A percentile compares a stretch with the other conserved stretches of the same genome.
These are phyloP conservation scores for Columba guinea DNA, from an alignment of 2,797 vertebrate species.

Conservation along the genomic window DNA sequence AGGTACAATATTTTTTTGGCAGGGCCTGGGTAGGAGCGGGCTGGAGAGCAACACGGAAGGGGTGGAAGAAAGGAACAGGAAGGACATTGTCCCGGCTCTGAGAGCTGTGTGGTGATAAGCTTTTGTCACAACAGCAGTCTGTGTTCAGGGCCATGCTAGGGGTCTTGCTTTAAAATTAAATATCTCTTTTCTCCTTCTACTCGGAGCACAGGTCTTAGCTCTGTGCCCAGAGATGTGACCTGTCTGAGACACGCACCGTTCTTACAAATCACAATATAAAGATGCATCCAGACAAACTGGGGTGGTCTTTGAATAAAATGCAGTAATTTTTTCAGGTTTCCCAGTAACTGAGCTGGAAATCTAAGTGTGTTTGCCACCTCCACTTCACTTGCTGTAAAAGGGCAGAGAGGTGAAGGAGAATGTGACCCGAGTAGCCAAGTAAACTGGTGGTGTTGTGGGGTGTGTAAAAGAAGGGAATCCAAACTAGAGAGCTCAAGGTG, in stretches of 20 bases:
- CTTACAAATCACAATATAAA: not conserved
- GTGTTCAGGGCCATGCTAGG: not conserved
- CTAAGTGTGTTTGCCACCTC: not conserved
- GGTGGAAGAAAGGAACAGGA: slow-evolving; percentile 21
- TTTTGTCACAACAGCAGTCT: not conserved
- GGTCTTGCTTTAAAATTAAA: not conserved
- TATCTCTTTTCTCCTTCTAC: not conserved
- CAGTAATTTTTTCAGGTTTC: not conserved
- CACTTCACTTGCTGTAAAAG: not conserved
- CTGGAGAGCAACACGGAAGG: slow-evolving; percentile 1
- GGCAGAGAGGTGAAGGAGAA: not conserved
- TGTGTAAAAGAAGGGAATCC: not conserved
- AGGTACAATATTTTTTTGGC: not conserved
- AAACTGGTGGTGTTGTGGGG: not conserved
- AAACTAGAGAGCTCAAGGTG: not conserved
- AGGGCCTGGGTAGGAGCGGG: not conserved
- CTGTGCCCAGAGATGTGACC: not conserved
- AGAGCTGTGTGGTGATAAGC: not conserved
- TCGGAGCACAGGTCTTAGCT: fast-evolving
- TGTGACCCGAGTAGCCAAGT: not conserved
- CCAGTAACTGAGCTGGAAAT: not conserved
- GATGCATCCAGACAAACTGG: not conserved
- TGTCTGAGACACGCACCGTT: fast-evolving
- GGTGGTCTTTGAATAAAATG: not conserved
- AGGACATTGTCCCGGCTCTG: not conserved